Conservation (phyloP, 2,888 invertebrate species). For the Magallana nippona region DNA sequence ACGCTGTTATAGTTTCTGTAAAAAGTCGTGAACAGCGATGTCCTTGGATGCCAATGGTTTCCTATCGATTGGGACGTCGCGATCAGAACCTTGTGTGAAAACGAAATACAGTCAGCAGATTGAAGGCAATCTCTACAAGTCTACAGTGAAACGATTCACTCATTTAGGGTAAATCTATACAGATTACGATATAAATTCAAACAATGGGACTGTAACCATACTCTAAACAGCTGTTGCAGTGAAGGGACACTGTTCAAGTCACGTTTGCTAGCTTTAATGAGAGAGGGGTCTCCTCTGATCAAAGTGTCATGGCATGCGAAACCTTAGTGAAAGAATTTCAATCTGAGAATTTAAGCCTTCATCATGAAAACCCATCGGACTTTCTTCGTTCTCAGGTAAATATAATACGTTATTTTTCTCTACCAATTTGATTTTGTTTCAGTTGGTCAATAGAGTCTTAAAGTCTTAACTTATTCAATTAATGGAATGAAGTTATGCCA, state of each 20-base stretch:
- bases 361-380: slow-evolving; percentile 64
- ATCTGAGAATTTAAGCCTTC: slow-evolving; percentile 65
- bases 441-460: too few species aligned
- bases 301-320: slow-evolving; percentile 44
- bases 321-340: slow-evolving; percentile 64
- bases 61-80: neutral
- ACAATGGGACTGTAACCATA: neutral
- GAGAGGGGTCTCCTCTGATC: too few species aligned
- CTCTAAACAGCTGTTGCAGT: slow-evolving; percentile 11
- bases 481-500: too few species aligned
- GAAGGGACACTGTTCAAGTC: neutral
- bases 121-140: neutral
- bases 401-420: neutral
- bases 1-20: too few species aligned
- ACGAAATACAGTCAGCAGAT: slow-evolving; percentile 13
- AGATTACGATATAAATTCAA: neutral
- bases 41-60: slow-evolving; percentile 15
- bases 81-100: neutral
- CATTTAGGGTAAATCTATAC: slow-evolving; percentile 18
- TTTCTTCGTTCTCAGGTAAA: slow-evolving; percentile 69
- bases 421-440: too few species aligned
- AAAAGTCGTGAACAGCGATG: neutral
- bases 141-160: neutral
- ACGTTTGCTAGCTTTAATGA: neutral
- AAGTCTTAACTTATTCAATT: too few species aligned